Percentiles rank a stretch among this genome's conserved stretches.
Evolutionary conservation across 2,888 invertebrate genomes (phyloP).

Genomic region (Chloromyia formosa): DNA sequence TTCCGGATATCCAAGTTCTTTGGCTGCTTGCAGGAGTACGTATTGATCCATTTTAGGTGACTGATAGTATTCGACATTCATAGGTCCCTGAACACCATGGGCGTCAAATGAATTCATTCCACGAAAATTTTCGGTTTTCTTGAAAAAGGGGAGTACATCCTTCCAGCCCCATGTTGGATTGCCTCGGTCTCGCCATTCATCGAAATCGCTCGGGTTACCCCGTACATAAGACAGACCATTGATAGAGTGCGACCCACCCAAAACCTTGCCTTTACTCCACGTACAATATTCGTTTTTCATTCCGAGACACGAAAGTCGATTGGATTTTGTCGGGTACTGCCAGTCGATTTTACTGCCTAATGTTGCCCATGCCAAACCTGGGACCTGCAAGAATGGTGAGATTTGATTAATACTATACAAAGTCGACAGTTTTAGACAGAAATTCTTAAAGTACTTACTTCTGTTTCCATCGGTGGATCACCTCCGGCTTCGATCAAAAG

Average conservation of each 20-base stretch:
- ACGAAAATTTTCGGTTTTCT: slow-evolving; percentile 70
- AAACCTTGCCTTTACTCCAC: slow-evolving; percentile 78
- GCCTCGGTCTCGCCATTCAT: slow-evolving; percentile 77
- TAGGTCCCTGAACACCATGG: slow-evolving; percentile 67
- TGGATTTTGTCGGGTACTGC: slow-evolving; percentile 57
- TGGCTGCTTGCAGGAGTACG: slow-evolving; percentile 65
- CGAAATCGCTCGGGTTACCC: slow-evolving; percentile 81
- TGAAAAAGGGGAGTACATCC: slow-evolving; percentile 77
- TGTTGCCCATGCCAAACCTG: slow-evolving; percentile 52
- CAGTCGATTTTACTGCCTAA: slow-evolving; percentile 55
- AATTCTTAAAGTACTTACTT: slow-evolving; percentile 57
- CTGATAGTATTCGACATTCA: slow-evolving; percentile 65
- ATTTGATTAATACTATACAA: neutral
- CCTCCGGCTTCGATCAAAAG: slow-evolving; percentile 67
- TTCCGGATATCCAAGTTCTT: slow-evolving; percentile 66
- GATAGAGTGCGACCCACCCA: slow-evolving; percentile 78
- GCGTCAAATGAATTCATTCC: slow-evolving; percentile 12
- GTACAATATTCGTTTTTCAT: slow-evolving; percentile 64
- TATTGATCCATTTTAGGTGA: slow-evolving; percentile 61
- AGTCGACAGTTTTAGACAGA: too few species aligned
- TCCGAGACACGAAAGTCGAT: slow-evolving; percentile 53
- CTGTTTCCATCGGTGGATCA: slow-evolving; percentile 65
- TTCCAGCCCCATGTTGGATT: slow-evolving; percentile 77
- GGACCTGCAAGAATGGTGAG: slow-evolving; percentile 63
- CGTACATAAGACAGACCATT: slow-evolving; percentile 87